Conservation (phyloP, 2,797 vertebrate genomes). For the Parotocinclus haroldoi region DNA sequence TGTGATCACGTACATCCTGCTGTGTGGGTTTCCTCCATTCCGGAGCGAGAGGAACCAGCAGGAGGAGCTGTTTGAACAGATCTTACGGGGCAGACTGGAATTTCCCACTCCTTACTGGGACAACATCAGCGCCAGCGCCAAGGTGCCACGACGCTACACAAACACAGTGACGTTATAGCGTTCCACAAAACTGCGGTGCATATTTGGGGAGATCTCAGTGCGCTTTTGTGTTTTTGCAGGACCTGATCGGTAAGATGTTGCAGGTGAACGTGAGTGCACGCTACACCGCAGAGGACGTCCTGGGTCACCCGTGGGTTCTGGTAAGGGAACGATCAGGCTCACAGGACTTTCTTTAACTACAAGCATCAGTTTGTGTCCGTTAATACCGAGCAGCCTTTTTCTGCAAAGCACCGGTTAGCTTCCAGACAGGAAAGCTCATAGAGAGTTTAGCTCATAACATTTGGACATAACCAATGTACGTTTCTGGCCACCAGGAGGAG, state of each 20-base stretch:
- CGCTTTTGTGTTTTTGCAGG: conserved; percentile 63
- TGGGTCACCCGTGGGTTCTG: conserved; percentile 93
- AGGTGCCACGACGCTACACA: conserved; percentile 66
- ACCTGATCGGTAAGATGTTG: conserved; percentile 94
- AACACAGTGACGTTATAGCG: too few species aligned
- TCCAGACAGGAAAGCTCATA: too few species aligned
- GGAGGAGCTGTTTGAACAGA: conserved; percentile 97
- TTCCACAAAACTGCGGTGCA: too few species aligned
- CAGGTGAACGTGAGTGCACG: conserved; percentile 92
- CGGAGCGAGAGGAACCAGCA: conserved; percentile 95
- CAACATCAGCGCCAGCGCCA: conserved; percentile 86
- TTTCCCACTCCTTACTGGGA: conserved; percentile 98
- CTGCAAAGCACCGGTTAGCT: too few species aligned
- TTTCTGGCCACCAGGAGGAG: too few species aligned
- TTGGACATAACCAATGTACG: too few species aligned
- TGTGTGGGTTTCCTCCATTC: conserved; percentile 96
- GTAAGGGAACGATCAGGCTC: conserved; percentile 64
- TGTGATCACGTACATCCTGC: conserved; percentile 92
- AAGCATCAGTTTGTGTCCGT: too few species aligned
- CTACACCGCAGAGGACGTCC: conserved; percentile 89
- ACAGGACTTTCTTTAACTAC: too few species aligned
- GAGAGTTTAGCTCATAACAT: too few species aligned
- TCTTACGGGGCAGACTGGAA: conserved; percentile 89
- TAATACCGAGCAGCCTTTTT: too few species aligned
- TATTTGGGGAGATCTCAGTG: too few species aligned